These are phyloP conservation scores for Lutjanus argentimaculatus DNA, from an alignment of 2,797 vertebrate genomes.

Conservation along the genomic window DNA sequence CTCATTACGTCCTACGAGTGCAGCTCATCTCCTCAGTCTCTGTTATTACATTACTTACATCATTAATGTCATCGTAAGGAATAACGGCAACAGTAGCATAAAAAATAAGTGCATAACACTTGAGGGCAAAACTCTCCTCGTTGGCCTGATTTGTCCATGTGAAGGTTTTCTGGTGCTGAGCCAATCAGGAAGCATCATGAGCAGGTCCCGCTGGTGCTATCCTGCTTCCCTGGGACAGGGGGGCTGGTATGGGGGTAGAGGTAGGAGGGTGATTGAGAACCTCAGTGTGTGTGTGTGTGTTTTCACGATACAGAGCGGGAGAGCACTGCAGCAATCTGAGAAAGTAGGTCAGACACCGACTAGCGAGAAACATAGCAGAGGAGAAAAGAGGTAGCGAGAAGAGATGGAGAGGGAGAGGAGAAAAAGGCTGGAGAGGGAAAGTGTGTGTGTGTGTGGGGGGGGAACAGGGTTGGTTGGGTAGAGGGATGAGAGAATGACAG, in stretches of 20 bases:
- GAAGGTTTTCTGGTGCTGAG: constrained; percentile 55
- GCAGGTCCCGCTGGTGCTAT: constrained; percentile 67
- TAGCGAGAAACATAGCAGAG: constrained; percentile 74
- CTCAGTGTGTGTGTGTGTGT: constrained; percentile 42
- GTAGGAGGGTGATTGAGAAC: constrained; percentile 71
- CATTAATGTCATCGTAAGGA: constrained; percentile 27
- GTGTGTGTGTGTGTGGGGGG: background rate
- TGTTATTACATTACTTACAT: constrained; percentile 23
- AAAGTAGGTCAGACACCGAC: constrained; percentile 83
- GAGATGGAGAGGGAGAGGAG: constrained; percentile 50
- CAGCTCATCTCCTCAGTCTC: constrained; percentile 6
- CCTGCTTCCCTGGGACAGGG: constrained; percentile 62
- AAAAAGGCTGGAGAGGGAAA: constrained; percentile 18
- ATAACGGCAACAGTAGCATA: constrained; percentile 10
- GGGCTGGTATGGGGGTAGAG: constrained; percentile 42
- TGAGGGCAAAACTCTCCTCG: constrained; percentile 41
- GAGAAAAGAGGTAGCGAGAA: constrained; percentile 70
- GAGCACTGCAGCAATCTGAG: constrained; percentile 82
- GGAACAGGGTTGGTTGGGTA: background rate
- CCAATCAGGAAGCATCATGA: constrained; percentile 61
- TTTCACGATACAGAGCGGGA: constrained; percentile 72
- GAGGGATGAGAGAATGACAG: constrained; percentile 1
- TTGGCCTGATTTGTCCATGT: constrained; percentile 59
- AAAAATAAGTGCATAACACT: constrained; percentile 41
- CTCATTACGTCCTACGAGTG: background rate